Conservation (phyloP, 1,140 invertebrate species). For the Lucilia cuprina region DNA sequence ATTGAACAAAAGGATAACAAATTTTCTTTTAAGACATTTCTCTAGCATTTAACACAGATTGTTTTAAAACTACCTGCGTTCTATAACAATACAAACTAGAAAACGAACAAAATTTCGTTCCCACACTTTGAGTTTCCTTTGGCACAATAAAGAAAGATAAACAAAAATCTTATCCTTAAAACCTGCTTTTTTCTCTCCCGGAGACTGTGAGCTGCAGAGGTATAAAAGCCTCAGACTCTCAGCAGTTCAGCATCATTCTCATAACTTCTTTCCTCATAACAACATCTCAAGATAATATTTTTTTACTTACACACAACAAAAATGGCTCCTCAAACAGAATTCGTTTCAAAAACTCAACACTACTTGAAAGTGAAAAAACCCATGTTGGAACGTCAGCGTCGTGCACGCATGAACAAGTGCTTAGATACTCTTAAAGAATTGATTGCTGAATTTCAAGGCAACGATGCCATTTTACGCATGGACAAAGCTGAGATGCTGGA, state of each 20-base stretch:
- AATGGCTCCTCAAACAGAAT: constrained; percentile 49
- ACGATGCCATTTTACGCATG: constrained; percentile 88
- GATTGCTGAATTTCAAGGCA: constrained; percentile 88
- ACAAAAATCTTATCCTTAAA: constrained; percentile 5
- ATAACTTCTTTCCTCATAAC: not conserved
- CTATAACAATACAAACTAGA: not conserved
- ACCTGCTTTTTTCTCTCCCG: not conserved
- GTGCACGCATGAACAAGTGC: constrained; percentile 93
- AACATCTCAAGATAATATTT: not conserved
- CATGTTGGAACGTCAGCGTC: constrained; percentile 90
- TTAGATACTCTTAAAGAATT: constrained; percentile 91
- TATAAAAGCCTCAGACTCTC: constrained; percentile 25
- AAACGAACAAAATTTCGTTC: constrained; percentile 14
- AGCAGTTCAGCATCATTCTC: constrained; percentile 24
- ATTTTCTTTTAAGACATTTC: not conserved
- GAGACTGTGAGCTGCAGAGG: not conserved
- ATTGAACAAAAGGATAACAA: not conserved
- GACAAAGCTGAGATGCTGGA: constrained; percentile 98
- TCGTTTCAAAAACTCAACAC: constrained; percentile 81
- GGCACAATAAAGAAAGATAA: not conserved
- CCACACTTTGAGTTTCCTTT: constrained; percentile 37
- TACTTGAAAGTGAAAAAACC: constrained; percentile 96
- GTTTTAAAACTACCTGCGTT: constrained; percentile 1
- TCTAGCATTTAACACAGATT: not conserved
- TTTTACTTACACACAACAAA: constrained; percentile 28